Conservation (phyloP, 2,797 vertebrate genomes). For the Zalophus californianus region DNA sequence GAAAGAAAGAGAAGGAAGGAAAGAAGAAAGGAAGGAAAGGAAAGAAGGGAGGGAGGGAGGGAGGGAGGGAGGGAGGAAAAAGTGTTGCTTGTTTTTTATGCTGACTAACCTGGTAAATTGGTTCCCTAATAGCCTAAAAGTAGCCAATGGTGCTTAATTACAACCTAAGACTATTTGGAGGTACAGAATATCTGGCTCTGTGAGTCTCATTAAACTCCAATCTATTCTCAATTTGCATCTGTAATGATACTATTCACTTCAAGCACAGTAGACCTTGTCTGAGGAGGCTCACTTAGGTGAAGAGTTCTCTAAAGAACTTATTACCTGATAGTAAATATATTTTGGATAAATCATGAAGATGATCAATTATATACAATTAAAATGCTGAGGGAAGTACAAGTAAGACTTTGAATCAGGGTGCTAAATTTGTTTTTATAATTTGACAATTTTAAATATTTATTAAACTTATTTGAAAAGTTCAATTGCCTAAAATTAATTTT, state of each 20-base stretch:
- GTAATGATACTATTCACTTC: neutral
- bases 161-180: neutral
- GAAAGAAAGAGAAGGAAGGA: too few relatives aligned
- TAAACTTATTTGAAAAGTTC: neutral
- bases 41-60: neutral
- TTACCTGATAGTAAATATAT: conserved; percentile 15
- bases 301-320: neutral
- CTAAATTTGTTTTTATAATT: conserved; percentile 2
- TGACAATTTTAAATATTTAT: conserved; percentile 6
- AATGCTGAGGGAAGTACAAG: neutral
- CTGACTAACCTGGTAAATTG: neutral
- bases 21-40: too few relatives aligned
- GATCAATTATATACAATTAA: conserved; percentile 29
- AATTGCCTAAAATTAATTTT: neutral
- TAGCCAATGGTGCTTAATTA: neutral
- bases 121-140: neutral
- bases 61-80: neutral
- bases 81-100: neutral
- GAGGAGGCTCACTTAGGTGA: neutral
- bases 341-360: conserved; percentile 20
- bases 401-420: neutral
- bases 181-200: neutral
- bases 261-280: neutral
- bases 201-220: neutral
- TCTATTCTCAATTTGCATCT: neutral